Percentiles rank a stretch among this genome's conserved stretches.
Evolutionary conservation across 1,140 invertebrate genomes (phyloP).

Genomic region (Agrypnia vestita): DNA sequence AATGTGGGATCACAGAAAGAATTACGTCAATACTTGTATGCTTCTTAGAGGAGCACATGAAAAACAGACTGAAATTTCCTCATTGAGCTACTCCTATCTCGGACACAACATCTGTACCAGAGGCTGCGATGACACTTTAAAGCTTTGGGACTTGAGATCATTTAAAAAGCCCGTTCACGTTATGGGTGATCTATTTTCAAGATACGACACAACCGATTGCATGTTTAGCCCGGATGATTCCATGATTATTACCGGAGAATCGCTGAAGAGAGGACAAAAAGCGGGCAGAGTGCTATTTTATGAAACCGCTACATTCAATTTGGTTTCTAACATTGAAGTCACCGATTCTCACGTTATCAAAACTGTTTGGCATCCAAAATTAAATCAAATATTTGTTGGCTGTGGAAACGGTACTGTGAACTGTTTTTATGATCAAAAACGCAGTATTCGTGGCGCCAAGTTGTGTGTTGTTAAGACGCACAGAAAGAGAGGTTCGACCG

Average conservation of each 20-base stretch:
- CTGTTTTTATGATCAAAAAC: conserved; percentile 91
- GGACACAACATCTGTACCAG: conserved; percentile 86
- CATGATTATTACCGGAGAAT: conserved; percentile 91
- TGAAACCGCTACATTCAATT: conserved; percentile 84
- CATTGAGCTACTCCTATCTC: conserved; percentile 91
- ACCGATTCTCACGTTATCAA: conserved; percentile 90
- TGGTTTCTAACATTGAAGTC: conserved; percentile 83
- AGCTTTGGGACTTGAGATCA: conserved; percentile 93
- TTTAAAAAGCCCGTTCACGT: conserved; percentile 86
- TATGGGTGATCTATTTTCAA: conserved; percentile 83
- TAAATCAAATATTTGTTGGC: conserved; percentile 97
- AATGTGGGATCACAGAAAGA: conserved; percentile 96
- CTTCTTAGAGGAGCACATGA: conserved; percentile 88
- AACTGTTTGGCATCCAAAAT: conserved; percentile 95
- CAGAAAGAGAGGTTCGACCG: conserved; percentile 85
- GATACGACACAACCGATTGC: conserved; percentile 94
- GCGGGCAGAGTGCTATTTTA: conserved; percentile 88
- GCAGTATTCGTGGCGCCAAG: conserved; percentile 92
- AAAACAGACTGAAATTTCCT: conserved; percentile 87
- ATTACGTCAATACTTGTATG: conserved; percentile 86
- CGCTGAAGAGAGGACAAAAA: conserved; percentile 80
- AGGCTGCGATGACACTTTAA: conserved; percentile 93
- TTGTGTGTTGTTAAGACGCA: conserved; percentile 90
- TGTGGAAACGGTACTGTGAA: conserved; percentile 93
- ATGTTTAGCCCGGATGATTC: conserved; percentile 95